Conservation (phyloP, 2,797 vertebrate genomes). For the Dryobates pubescens region DNA sequence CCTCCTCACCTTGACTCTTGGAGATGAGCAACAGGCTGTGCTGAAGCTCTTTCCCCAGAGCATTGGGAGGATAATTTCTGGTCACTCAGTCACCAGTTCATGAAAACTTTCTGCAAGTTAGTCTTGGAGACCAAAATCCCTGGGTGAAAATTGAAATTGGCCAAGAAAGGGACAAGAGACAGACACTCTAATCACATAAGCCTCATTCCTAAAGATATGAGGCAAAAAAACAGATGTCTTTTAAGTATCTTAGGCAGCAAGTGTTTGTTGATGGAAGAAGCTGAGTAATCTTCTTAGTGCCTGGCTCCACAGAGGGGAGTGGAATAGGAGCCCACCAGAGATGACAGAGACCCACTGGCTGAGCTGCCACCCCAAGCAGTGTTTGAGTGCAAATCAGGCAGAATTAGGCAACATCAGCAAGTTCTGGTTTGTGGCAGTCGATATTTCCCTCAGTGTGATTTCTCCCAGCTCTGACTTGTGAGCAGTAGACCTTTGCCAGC, state of each 20-base stretch:
- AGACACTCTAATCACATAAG: slow-evolving; percentile 51
- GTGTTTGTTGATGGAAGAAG: slow-evolving; percentile 15
- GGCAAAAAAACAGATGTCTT: slow-evolving; percentile 61
- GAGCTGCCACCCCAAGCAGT: not conserved
- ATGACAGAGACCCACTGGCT: not conserved
- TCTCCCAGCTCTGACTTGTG: not conserved
- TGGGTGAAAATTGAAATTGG: not conserved
- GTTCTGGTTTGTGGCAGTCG: not conserved
- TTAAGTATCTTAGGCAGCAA: slow-evolving; percentile 3
- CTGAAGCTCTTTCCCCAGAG: not conserved
- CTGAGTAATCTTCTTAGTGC: slow-evolving; percentile 46
- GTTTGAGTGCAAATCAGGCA: not conserved
- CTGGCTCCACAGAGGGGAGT: rapidly evolving
- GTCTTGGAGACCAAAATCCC: not conserved
- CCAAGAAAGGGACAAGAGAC: not conserved
- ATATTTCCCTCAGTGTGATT: not conserved
- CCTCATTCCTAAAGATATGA: slow-evolving; percentile 47
- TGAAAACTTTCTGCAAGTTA: not conserved
- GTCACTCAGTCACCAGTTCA: not conserved
- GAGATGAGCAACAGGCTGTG: not conserved
- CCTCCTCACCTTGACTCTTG: rapidly evolving
- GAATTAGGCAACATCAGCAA: not conserved
- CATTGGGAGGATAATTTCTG: not conserved
- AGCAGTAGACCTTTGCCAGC: not conserved
- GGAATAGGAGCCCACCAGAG: not conserved